Percentiles rank a stretch among this genome's conserved stretches.
Evolutionary conservation across 2,113 vertebrate species (phyloP).

Genomic region (Colius striatus): DNA sequence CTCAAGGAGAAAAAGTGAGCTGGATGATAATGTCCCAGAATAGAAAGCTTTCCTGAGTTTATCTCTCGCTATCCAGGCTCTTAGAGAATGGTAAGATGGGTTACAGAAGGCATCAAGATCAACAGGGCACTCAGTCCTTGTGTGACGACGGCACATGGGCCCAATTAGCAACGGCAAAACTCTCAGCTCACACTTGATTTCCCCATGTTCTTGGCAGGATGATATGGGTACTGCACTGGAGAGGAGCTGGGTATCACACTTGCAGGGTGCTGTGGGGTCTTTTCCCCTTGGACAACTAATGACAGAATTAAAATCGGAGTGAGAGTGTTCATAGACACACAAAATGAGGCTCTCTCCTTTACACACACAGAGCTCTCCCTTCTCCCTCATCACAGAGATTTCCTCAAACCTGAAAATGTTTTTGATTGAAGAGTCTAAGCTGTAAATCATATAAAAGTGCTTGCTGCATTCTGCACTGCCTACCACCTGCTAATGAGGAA

Average conservation of each 20-base stretch:
- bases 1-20: neutral
- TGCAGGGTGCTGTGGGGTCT: neutral
- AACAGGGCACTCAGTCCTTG: neutral
- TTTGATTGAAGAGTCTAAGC: constrained; percentile 27
- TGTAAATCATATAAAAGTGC: neutral
- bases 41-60: neutral
- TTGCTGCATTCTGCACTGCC: neutral
- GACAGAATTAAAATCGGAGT: neutral
- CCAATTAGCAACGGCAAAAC: neutral
- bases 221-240: neutral
- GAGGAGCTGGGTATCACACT: neutral
- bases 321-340: neutral
- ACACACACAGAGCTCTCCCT: neutral
- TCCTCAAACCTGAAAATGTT: neutral
- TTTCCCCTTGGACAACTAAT: neutral
- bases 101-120: neutral
- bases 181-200: fast-evolving
- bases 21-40: neutral
- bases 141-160: fast-evolving
- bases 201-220: neutral
- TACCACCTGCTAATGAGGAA: neutral
- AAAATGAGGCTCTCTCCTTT: neutral
- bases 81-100: neutral
- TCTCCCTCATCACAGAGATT: neutral
- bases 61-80: neutral